Evolutionary conservation across 92 coral and sea anemone genomes (phyloP).

Genomic region (Porites cylindrica): DNA sequence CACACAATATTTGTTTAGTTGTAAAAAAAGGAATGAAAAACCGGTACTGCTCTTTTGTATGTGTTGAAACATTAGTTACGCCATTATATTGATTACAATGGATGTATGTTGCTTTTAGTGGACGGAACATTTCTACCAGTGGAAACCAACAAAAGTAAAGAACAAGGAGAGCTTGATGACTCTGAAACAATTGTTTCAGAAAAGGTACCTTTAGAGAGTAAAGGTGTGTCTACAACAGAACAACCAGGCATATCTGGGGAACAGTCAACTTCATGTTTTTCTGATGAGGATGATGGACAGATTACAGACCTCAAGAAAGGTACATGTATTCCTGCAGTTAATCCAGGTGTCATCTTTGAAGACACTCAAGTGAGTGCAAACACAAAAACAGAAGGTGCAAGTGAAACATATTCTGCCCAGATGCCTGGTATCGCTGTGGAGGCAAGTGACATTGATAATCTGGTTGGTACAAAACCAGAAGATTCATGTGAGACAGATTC

Average conservation of each 20-base stretch:
- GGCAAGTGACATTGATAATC: too few species aligned
- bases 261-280: background rate
- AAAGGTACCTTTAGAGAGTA: background rate
- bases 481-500: too few species aligned
- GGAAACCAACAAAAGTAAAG: background rate
- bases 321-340: background rate
- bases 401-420: background rate
- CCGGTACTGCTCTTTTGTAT: too few species aligned
- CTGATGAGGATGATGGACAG: background rate
- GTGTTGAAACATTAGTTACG: background rate
- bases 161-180: background rate
- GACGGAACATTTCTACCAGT: background rate
- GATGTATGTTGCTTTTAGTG: slow-evolving; percentile 1
- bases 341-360: background rate
- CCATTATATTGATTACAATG: background rate
- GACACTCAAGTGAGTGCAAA: background rate
- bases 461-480: too few species aligned
- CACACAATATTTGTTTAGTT: too few species aligned
- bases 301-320: background rate
- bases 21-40: too few species aligned
- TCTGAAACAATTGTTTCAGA: background rate
- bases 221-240: background rate
- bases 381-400: background rate
- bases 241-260: background rate
- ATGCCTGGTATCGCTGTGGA: too few species aligned